A percentile compares a stretch with the other conserved stretches of the same genome.
Evolutionary conservation across 2,113 vertebrate species (phyloP).

Genomic region (Bambusicola thoracicus): DNA sequence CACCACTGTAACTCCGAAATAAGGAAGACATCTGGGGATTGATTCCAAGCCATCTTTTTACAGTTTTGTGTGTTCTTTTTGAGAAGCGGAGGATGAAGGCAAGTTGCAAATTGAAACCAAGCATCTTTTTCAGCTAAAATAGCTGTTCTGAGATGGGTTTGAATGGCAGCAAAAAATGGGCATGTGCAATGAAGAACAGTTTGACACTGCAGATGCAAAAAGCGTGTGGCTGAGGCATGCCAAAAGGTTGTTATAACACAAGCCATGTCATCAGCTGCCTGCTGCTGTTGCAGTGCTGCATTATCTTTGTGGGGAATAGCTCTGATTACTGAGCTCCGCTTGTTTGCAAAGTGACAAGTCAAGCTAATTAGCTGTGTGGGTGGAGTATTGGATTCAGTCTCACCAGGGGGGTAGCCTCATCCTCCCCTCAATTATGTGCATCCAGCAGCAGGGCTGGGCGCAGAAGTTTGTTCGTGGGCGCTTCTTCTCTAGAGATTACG

Average conservation of each 20-base stretch:
- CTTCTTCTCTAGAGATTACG: background rate
- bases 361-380: background rate
- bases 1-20: background rate
- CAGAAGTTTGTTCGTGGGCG: background rate
- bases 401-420: background rate
- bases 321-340: background rate
- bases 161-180: background rate
- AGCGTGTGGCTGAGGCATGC: background rate
- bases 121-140: background rate
- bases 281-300: background rate
- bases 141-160: background rate
- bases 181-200: background rate
- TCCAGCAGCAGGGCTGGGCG: fast-evolving
- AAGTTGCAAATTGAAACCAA: background rate
- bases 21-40: background rate
- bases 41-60: background rate
- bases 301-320: background rate
- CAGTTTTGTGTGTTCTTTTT: background rate
- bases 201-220: background rate
- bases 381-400: background rate
- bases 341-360: background rate
- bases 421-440: background rate
- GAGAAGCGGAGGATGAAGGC: background rate
- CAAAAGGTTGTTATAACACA: background rate
- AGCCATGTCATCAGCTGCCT: background rate